Base-by-base conservation (phyloP, 2,797 vertebrate species). In the Taeniopygia guttata region DNA sequence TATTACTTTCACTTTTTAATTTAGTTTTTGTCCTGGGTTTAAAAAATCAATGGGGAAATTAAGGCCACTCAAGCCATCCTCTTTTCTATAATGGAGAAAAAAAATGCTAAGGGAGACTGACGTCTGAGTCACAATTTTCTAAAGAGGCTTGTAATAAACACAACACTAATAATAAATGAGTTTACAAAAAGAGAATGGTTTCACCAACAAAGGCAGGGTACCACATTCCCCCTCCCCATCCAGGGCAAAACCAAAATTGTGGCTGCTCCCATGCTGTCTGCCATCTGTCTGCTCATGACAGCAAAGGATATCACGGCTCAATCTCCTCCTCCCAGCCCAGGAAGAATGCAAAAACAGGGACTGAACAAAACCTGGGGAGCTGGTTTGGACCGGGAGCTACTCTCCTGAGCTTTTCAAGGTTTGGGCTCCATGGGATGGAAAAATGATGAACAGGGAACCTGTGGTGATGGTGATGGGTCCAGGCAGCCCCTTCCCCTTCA, bases 211-310 rank as follows among this genome's bases (percentile, higher is more conserved):
- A 69, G 29, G 29, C 20, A 29, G n/a, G 16, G 20, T 21, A 54
- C 12, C 29, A 25, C 0, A 1, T 5, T 4, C 2, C 18, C 12
- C 10, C 15, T 42, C 20, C 6, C 2, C 0, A 0, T 7, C 26
- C 10, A 14, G 16, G 23, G 11, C 9, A 60, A 60, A 40, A 17
- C 40, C 20, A 30, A 60, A 62, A 25, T 0, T 68, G 9, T 13
- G 40, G n/a, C 4, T 40, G 16, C 6, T 11, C 15, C 20, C 29
- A 26, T 8, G 13, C 16, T 11, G 2, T 46, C n/a, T 29, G 63
- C 11, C 23, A 9, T 0, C 1, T 21, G 51, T n/a, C 11, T 12
- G n/a, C 40, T 25, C 6, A 1, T 13, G 29, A 21, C 5, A 69
- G n/a, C 55, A 8, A 46, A 69, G 46, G 16, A 11, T 1, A 52